A percentile compares a stretch with the other conserved stretches of the same genome.
Evolutionary conservation across 2,797 vertebrate species (phyloP).

Genomic region (Serranus cabrilla): DNA sequence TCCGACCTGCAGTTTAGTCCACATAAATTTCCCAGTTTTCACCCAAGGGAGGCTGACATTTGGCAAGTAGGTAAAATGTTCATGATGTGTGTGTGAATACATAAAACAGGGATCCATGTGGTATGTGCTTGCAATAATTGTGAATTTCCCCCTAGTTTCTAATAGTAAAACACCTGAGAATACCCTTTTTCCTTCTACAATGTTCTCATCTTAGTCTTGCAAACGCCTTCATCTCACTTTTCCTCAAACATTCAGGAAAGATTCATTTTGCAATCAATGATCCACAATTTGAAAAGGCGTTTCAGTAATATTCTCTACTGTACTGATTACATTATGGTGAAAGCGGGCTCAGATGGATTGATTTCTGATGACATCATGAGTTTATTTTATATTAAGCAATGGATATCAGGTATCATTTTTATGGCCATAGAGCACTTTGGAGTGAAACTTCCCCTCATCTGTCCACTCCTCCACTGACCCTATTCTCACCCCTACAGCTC

Average conservation of each 20-base stretch:
- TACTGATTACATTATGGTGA: conserved; percentile 17
- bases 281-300: too few relatives aligned
- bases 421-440: conserved; percentile 30
- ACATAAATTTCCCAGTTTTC: too few relatives aligned
- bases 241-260: neutral
- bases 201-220: neutral
- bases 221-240: neutral
- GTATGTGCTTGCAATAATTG: too few relatives aligned
- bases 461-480: conserved; percentile 63
- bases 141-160: neutral
- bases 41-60: too few relatives aligned
- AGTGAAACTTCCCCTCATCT: conserved; percentile 39
- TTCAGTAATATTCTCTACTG: conserved; percentile 3
- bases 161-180: neutral
- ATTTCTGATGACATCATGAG: conserved; percentile 29
- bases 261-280: conserved; percentile 1
- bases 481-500: conserved; percentile 60
- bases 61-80: too few relatives aligned
- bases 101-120: too few relatives aligned
- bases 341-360: conserved; percentile 10
- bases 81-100: too few relatives aligned
- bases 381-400: conserved; percentile 36
- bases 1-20: too few relatives aligned
- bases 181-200: neutral
- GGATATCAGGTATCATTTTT: conserved; percentile 44